Conservation (phyloP, 2,888 invertebrate genomes). For the Aspidapion aeneum region DNA sequence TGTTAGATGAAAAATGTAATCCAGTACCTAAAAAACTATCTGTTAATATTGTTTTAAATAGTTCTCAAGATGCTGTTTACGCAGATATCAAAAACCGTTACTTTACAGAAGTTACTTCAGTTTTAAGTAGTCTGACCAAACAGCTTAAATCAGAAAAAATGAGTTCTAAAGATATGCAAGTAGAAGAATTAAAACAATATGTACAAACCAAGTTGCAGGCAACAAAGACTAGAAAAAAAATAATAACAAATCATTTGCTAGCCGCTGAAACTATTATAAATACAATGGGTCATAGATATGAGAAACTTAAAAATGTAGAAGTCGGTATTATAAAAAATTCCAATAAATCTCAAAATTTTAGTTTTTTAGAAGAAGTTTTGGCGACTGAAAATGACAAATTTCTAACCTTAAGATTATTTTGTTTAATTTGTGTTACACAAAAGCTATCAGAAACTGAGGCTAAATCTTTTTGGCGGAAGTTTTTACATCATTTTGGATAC, state of each 20-base stretch:
- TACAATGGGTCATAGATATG: slow-evolving; percentile 71
- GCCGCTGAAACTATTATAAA: slow-evolving; percentile 90
- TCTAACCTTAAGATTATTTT: slow-evolving; percentile 71
- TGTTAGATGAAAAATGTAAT: slow-evolving; percentile 38
- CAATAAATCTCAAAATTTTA: slow-evolving; percentile 68
- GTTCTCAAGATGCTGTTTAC: slow-evolving; percentile 69
- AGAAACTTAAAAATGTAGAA: slow-evolving; percentile 66
- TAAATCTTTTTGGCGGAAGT: slow-evolving; percentile 68
- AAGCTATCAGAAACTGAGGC: slow-evolving; percentile 73
- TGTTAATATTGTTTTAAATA: slow-evolving; percentile 57
- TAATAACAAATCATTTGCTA: slow-evolving; percentile 83
- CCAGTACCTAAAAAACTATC: slow-evolving; percentile 45
- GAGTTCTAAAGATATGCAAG: slow-evolving; percentile 69
- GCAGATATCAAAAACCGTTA: slow-evolving; percentile 87
- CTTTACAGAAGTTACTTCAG: slow-evolving; percentile 86
- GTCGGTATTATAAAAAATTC: slow-evolving; percentile 72
- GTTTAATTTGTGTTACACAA: slow-evolving; percentile 77
- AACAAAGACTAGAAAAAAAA: slow-evolving; percentile 78
- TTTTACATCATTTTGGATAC: slow-evolving; percentile 85
- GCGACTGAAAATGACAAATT: slow-evolving; percentile 68
- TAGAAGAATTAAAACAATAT: slow-evolving; percentile 88
- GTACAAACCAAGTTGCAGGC: slow-evolving; percentile 84
- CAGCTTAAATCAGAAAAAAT: slow-evolving; percentile 72
- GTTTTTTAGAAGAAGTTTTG: slow-evolving; percentile 72
- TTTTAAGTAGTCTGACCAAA: slow-evolving; percentile 81